Evolutionary conservation across 53 echinoderm and acorn worm species (phyloP), one percentile per base, ranked within the genome.

Genomic region (Patiria pectinifera): DNA sequence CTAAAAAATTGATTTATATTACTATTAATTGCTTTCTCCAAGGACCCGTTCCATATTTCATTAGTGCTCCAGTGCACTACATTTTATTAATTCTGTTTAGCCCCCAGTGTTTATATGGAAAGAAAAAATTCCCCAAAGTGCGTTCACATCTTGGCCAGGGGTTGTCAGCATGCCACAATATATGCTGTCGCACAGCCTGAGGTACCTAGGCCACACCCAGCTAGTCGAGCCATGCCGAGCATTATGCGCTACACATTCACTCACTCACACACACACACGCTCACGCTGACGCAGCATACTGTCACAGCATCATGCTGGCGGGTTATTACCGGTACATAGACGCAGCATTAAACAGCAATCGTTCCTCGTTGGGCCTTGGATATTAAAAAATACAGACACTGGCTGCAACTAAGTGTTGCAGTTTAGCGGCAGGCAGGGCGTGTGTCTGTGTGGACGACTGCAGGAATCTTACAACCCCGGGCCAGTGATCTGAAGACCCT

Each of bases 171-270:
- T 43, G 6, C 79, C 35, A 35, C 53, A 53, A 5, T 6, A 45
- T 80, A 48, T 80, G 82, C 59, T 4, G 22, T n/a, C 45, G 11
- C 9, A 78, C 46, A 15, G 79, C 79, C 79, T 44, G 46, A 46
- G 79, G 79, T 78, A 35, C 26, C 12, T 19, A 82, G 23, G 82
- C 82, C 82, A 82, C 82, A 82, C 82, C 82, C 82, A 82, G 59
- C 12, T 58, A 82, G 22, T 82, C 58, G 35, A 59, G 60, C 82
- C 59, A 82, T 23, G 82, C 23, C 47, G 12, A 11, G 48, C 80
- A 79, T 79, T 46, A 79, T 79, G 80, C 47, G 16, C 82, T 59
- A 82, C 82, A 82, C 16, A 19, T 82, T 58, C 82, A 82, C 11
- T 45, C 12, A 26, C 35, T 35, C 35, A 18, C 78, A 78, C 43